Base-by-base conservation (phyloP, 2,797 vertebrate species). In the Gambelia wislizenii region DNA sequence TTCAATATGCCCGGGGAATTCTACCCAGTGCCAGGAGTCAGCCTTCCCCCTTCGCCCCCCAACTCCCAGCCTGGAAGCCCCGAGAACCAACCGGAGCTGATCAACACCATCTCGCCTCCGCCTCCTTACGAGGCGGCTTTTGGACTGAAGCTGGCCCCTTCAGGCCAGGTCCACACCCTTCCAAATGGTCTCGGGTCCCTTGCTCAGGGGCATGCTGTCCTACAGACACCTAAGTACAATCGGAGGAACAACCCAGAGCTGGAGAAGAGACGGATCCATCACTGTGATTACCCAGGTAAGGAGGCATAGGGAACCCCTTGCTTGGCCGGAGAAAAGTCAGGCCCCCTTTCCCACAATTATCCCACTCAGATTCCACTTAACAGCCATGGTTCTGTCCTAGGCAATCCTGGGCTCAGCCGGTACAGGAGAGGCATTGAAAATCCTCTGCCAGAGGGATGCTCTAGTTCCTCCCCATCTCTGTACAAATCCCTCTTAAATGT, bases 31-130 rank as follows among this genome's bases (percentile, higher is more conserved):
- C 96, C 98, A 0, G 97, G 97, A 2, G 97, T 98, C 93, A 98
- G 97, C 84, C 96, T 98, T 91, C 98, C 98, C 0, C 98, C 98
- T 0, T 99, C 98, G 0, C 98, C 98, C 0, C 98, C 98, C 4
- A 99, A 98, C 96, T 99, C 98, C 0, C 98, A 99, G 95, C 98
- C 98, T 0, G 98, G 98, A 30, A 99, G 98, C 93, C 98, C 98
- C 0, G 98, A 98, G 77, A 98, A 97, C 89, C 98, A 98, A 14
- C 96, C 97, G 0, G 98, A 98, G 92, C 97, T 98, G 91, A 97
- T 98, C 91, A 97, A 96, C 94, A 96, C 98, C 52, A 97, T 97
- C 9, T 92, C 97, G 0, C 97, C 96, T 0, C 97, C 96, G 0
- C 97, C 98, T 0, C 97, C 97, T 1, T 98, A 98, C 74, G 98